Base-by-base conservation (phyloP, 2,797 vertebrate genomes). In the Neosilurus hyrtlii region DNA sequence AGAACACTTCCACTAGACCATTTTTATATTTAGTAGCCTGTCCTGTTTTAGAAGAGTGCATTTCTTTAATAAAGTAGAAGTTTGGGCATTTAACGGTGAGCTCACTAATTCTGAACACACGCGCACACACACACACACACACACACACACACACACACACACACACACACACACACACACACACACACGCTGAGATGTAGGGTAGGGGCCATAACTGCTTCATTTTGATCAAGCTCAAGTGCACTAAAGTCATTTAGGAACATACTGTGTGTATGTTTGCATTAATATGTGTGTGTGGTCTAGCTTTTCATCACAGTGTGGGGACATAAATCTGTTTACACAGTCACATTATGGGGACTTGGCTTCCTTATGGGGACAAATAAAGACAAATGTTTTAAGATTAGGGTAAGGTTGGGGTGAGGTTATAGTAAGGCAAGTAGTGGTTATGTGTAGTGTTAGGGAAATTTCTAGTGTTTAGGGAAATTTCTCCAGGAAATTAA, bases 161-260 rank as follows among this genome's bases (percentile, higher is more conserved):
- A 24, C 68, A 15, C n/a, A 16, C 52, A 82, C 77, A 88, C 88
- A 80, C 89, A 89, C 57, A 75, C 88, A 85, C 56, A 65, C 80
- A 82, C 75, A 83, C 82, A 77, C 85, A 88, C 85, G 85, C 88
- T 87, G 81, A 86, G 87, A 90, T 88, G 81, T 88, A 79, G 82
- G 88, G 90, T 86, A 89, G 86, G 86, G 86, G 89, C 91, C 92
- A 93, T 94, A 92, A 93, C 92, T 92, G 92, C 92, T 94, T 93
- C 91, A 91, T 93, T 93, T 92, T 90, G 91, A 91, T 92, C 92
- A 93, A 92, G 91, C 91, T 92, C 89, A 87, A 86, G 83, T 87
- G 84, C 90, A 87, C 87, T 87, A 83, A 83, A 91, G 88, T 92
- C 90, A 92, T 94, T 94, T 93, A 94, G 94, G 93, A 93, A 91